Evolutionary conservation across 2,113 vertebrate genomes (phyloP), one percentile per base, ranked within the genome.

Genomic region (Pantherophis guttatus): DNA sequence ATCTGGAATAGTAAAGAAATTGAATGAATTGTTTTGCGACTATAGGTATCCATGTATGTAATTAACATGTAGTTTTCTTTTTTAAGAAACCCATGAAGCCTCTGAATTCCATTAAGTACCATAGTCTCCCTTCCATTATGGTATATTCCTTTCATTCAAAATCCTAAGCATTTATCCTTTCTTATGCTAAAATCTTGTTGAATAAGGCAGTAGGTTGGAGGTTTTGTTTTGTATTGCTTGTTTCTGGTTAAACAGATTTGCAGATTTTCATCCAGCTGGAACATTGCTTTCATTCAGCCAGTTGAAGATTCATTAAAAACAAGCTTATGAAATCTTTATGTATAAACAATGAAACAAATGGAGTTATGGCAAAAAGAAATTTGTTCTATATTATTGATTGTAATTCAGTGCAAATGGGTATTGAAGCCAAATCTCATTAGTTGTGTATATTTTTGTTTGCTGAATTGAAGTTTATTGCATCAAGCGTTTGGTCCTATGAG

Each of bases 321-420:
- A 65, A 93, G 89, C 92, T 86, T 93, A 93, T 90, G 92, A 93
- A 93, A 90, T 93, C 92, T 87, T 93, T 86, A 90, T 90, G 89
- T 93, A 93, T 90, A 93, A 90, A 87, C 48, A 90, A 85, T 93
- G 92, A 93, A 93, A 90, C 92, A 90, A 93, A 93, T 90, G 57
- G 81, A 87, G 55, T 86, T 87, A 90, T 87, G 48, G 81, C 81
- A 86, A n/a, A n/a, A 65, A 93, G 75, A 90, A 52, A 93, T 87
- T 90, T 93, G 57, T 87, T 93, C 48, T 53, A n/a, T 90, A 90
- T 90, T 62, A 52, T 19, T 50, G 81, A 93, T 39, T 90, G 65
- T 93, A 90, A 93, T 93, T 90, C 92, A 87, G 12, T 65, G 92
- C 48, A 93, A 48, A 90, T 48, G 57, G 55, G 50, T 50, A 15